These are phyloP conservation scores for Plectrocnemia conspersa DNA, from an alignment of 1,140 invertebrate species.

Conservation along the genomic window DNA sequence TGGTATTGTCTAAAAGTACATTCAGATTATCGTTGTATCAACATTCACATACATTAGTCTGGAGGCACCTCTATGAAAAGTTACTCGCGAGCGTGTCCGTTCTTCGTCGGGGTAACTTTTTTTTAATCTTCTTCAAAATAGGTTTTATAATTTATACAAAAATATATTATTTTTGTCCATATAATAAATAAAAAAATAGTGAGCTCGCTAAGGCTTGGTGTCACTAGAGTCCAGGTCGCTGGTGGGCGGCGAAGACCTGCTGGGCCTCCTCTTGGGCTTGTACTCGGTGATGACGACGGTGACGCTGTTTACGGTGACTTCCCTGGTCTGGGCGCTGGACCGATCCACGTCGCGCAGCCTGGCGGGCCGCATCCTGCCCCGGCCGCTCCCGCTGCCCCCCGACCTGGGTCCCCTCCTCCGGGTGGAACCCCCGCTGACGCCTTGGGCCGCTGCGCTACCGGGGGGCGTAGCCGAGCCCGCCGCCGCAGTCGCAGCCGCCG, in stretches of 20 bases:
- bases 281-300: slow-evolving; percentile 96
- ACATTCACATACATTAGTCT: too few relatives aligned
- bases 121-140: too few relatives aligned
- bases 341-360: slow-evolving; percentile 86
- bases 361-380: slow-evolving; percentile 57
- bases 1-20: too few relatives aligned
- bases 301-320: slow-evolving; percentile 93
- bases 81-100: too few relatives aligned
- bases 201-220: slow-evolving; percentile 39
- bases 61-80: too few relatives aligned
- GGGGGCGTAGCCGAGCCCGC: slow-evolving; percentile 45
- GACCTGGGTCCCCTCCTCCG: slow-evolving; percentile 48
- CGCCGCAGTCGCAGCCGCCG: slow-evolving; percentile 68
- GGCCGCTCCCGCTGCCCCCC: slow-evolving; percentile 6
- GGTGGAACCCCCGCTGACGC: slow-evolving; percentile 45
- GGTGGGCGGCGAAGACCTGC: slow-evolving; percentile 36
- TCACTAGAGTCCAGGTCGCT: slow-evolving; percentile 50
- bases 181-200: too few relatives aligned
- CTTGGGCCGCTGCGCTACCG: slow-evolving; percentile 46
- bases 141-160: too few relatives aligned
- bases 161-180: too few relatives aligned
- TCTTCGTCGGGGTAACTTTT: too few relatives aligned
- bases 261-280: slow-evolving; percentile 68
- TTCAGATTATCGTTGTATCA: too few relatives aligned
- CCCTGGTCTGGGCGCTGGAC: slow-evolving; percentile 81